These are phyloP conservation scores for Leucoraja erinaceus DNA, from an alignment of 2,113 vertebrate genomes.

Conservation along the genomic window DNA sequence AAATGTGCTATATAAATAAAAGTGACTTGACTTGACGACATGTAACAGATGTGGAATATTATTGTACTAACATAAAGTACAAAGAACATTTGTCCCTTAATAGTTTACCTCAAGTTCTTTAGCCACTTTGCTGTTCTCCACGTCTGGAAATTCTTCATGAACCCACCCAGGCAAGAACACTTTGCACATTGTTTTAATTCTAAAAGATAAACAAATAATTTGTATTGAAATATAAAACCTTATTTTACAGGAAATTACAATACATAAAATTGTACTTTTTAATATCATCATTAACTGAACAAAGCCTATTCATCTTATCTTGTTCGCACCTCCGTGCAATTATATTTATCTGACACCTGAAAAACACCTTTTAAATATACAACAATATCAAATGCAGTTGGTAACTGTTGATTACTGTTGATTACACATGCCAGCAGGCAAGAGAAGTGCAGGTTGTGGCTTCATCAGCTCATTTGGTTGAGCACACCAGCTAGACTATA, in stretches of 20 bases:
- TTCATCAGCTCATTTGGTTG: background rate
- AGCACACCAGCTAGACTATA: background rate
- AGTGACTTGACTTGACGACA: no score
- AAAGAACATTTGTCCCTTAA: background rate
- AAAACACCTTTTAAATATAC: background rate
- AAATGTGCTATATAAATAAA: no score
- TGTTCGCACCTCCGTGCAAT: background rate
- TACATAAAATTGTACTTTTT: background rate
- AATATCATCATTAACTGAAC: background rate
- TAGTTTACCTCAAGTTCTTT: slow-evolving; percentile 59
- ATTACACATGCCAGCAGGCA: background rate
- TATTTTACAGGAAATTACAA: background rate
- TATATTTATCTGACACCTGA: background rate
- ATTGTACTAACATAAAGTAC: background rate
- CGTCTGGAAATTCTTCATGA: slow-evolving; percentile 53
- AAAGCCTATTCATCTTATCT: background rate
- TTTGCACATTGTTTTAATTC: slow-evolving; percentile 46
- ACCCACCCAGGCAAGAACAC: slow-evolving; percentile 54
- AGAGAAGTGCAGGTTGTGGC: background rate
- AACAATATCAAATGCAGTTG: background rate
- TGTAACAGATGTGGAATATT: background rate
- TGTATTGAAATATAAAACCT: background rate
- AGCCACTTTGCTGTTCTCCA: slow-evolving; percentile 54
- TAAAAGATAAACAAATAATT: slow-evolving; percentile 41
- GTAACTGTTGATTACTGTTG: background rate